These are phyloP conservation scores for Leptestheria dahalacensis DNA, from an alignment of 1,140 invertebrate genomes.

Conservation along the genomic window DNA sequence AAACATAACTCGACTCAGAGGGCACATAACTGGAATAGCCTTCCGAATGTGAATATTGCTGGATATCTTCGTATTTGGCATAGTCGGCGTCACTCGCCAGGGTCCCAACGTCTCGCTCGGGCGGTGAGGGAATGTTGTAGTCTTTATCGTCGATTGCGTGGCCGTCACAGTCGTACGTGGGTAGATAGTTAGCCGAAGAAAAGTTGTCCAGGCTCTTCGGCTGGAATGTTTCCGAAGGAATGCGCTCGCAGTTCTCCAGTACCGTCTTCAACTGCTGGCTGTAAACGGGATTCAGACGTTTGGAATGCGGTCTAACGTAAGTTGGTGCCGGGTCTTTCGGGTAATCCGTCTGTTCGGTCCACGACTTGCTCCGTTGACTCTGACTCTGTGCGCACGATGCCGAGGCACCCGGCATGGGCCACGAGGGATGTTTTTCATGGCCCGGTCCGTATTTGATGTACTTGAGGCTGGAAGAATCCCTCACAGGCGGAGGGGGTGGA, in stretches of 20 bases:
- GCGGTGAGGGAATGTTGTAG: conserved; percentile 55
- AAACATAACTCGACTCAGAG: conserved; percentile 48
- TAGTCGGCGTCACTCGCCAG: conserved; percentile 48
- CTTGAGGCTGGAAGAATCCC: conserved; percentile 52
- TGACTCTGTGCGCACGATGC: conserved; percentile 27
- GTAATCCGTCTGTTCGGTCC: conserved; percentile 57
- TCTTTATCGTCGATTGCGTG: conserved; percentile 46
- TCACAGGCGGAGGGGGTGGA: conserved; percentile 36
- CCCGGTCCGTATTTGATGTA: conserved; percentile 42
- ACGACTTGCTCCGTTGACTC: conserved; percentile 40
- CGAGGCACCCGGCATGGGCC: conserved; percentile 41
- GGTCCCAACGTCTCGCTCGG: conserved; percentile 42
- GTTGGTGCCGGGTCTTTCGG: conserved; percentile 48
- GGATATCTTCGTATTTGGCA: conserved; percentile 41
- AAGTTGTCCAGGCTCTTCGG: conserved; percentile 23
- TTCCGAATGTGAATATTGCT: conserved; percentile 59
- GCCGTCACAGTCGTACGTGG: conserved; percentile 47
- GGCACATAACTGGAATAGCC: conserved; percentile 68
- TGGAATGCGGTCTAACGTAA: conserved; percentile 51
- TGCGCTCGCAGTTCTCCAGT: conserved; percentile 56
- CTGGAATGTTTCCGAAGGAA: conserved; percentile 37
- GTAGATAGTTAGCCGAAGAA: conserved; percentile 24
- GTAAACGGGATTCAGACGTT: conserved; percentile 42
- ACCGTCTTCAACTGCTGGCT: conserved; percentile 55
- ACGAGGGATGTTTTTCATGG: conserved; percentile 66